Evolutionary conservation across 2,113 vertebrate genomes (phyloP).

Genomic region (Halcyon malimbica): DNA sequence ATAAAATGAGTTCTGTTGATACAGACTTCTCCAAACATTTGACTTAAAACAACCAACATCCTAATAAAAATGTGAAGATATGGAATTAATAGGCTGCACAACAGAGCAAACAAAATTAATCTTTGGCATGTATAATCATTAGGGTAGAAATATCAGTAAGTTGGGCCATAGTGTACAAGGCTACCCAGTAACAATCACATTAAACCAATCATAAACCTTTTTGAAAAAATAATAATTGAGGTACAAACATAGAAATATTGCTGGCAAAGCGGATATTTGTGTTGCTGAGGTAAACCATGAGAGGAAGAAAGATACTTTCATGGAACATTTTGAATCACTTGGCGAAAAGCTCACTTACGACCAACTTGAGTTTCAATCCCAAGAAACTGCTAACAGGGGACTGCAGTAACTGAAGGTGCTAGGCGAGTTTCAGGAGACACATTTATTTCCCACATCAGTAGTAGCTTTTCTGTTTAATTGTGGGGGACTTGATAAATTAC

Average conservation of each 20-base stretch:
- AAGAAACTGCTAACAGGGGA: not conserved
- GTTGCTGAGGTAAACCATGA: not conserved
- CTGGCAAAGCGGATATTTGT: not conserved
- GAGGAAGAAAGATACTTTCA: not conserved
- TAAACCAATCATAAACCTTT: not conserved
- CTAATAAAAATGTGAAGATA: not conserved
- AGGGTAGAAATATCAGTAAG: not conserved
- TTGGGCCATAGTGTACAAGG: not conserved
- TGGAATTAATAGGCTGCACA: not conserved
- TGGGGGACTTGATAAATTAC: not conserved
- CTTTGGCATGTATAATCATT: not conserved
- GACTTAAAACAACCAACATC: not conserved
- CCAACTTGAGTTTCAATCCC: not conserved
- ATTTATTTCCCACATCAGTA: not conserved
- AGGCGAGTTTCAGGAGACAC: not conserved
- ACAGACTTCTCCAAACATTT: not conserved
- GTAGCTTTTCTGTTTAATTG: not conserved
- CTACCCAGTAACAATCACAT: not conserved
- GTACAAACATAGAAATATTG: not conserved
- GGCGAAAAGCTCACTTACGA: not conserved
- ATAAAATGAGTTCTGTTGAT: not conserved
- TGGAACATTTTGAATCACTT: not conserved
- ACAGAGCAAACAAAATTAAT: not conserved
- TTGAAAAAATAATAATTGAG: not conserved
- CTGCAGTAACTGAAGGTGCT: not conserved